Evolutionary conservation across 2,113 vertebrate genomes (phyloP).

Genomic region (Spea multiplicata): DNA sequence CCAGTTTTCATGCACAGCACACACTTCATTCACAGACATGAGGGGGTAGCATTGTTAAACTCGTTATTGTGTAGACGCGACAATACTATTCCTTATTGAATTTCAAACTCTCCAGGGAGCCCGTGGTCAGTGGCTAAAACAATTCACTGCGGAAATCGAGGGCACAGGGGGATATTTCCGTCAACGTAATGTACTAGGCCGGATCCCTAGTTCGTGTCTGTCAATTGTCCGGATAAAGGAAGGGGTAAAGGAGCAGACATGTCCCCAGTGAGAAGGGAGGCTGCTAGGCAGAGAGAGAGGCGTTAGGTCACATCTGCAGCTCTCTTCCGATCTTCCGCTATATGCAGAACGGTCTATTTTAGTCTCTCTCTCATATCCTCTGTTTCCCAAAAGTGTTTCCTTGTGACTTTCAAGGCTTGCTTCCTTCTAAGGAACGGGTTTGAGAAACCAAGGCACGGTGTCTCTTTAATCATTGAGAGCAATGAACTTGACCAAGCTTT

Average conservation of each 20-base stretch:
- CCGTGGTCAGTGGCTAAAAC: slow-evolving; percentile 17
- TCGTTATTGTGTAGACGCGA: background rate
- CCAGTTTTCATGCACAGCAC: too few relatives aligned
- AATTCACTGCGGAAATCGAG: slow-evolving; percentile 31
- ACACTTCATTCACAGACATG: background rate
- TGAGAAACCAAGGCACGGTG: background rate
- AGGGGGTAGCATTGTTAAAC: too few relatives aligned
- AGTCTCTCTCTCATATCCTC: slow-evolving; percentile 30
- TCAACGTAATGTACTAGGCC: slow-evolving; percentile 17
- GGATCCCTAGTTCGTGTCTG: slow-evolving; percentile 32
- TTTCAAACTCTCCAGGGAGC: background rate
- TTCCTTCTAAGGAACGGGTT: background rate
- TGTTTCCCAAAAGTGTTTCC: slow-evolving; percentile 37
- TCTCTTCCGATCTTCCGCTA: slow-evolving; percentile 36
- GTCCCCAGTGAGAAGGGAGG: slow-evolving; percentile 38
- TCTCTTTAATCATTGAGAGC: too few relatives aligned
- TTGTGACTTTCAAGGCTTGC: slow-evolving; percentile 11
- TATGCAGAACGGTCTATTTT: slow-evolving; percentile 31
- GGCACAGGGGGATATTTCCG: slow-evolving; percentile 36
- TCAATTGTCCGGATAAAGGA: slow-evolving; percentile 43
- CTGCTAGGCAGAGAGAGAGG: slow-evolving; percentile 17
- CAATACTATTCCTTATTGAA: background rate
- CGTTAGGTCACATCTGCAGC: slow-evolving; percentile 42
- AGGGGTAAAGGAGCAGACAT: slow-evolving; percentile 42
- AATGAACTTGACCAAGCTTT: too few relatives aligned